phyloP scores from a whole-genome alignment of 2,113 vertebrate species.

The Xiphias gladius region DNA sequence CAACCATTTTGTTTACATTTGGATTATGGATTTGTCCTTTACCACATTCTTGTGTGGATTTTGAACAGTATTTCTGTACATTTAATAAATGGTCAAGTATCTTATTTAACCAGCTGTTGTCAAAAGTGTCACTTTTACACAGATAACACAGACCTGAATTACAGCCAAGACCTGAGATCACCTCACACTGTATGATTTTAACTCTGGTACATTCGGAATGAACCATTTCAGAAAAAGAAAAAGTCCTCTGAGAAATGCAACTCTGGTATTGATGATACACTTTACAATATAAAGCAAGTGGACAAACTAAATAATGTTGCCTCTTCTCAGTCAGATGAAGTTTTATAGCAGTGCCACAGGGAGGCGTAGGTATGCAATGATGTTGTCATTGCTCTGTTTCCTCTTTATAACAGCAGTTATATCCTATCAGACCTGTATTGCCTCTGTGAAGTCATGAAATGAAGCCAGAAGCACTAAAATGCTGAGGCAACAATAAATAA shows the following conservation, averaged over 20 bases:
- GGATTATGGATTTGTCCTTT: conserved; percentile 64
- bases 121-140: conserved; percentile 47
- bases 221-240: background rate
- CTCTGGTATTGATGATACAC: conserved; percentile 24
- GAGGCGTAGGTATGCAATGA: conserved; percentile 40
- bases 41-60: conserved; percentile 76
- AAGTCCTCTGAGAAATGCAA: conserved; percentile 3
- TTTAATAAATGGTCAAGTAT: conserved; percentile 84
- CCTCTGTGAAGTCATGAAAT: background rate
- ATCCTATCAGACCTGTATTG: conserved; percentile 7
- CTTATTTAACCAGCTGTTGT: conserved; percentile 74
- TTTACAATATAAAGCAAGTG: background rate
- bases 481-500: conserved; percentile 21
- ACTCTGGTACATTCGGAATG: background rate
- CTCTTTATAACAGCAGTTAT: conserved; percentile 8
- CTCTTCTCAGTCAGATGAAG: conserved; percentile 50
- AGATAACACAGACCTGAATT: background rate
- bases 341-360: conserved; percentile 44
- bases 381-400: conserved; percentile 23
- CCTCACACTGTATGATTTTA: background rate
- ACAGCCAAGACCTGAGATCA: background rate
- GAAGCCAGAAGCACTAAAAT: conserved; percentile 7
- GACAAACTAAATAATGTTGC: conserved; percentile 4
- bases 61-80: conserved; percentile 83
- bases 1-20: conserved; percentile 78